Percentiles rank a stretch among this genome's conserved stretches.
Conservation (phyloP, 2,113 vertebrate genomes). For the Triplophysa tibetana region DNA sequence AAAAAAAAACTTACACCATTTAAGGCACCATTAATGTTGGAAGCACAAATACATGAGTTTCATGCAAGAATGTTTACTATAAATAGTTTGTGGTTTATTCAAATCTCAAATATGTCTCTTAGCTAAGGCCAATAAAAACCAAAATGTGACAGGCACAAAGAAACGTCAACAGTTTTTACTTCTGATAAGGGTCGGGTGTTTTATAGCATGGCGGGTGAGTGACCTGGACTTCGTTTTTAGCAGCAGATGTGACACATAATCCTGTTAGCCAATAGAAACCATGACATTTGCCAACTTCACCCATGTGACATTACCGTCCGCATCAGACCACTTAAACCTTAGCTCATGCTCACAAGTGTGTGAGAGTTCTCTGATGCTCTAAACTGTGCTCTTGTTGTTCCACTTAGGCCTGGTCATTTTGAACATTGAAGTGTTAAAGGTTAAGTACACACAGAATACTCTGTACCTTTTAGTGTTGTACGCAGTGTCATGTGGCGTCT, state of each 20-base stretch:
- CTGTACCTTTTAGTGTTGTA: conserved; percentile 96
- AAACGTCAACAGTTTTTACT: background rate
- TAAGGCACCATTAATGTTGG: background rate
- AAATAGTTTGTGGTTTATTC: no score
- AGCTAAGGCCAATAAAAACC: conserved; percentile 1
- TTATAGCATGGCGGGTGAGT: conserved; percentile 2
- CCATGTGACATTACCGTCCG: conserved; percentile 13
- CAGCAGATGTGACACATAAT: conserved; percentile 59
- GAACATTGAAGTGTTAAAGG: background rate
- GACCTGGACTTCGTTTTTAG: conserved; percentile 13
- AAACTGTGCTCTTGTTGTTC: background rate
- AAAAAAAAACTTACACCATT: background rate
- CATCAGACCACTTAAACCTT: conserved; percentile 19
- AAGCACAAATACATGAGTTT: background rate
- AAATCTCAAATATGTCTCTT: no score
- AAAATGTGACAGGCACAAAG: background rate
- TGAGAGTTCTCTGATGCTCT: background rate
- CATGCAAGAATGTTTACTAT: no score
- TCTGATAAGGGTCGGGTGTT: conserved; percentile 11
- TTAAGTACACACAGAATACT: background rate
- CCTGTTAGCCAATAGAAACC: conserved; percentile 59
- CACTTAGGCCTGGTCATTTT: background rate
- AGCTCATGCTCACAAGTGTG: background rate
- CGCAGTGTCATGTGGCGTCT: conserved; percentile 93
- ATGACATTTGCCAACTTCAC: conserved; percentile 11